phyloP scores from a whole-genome alignment of 1,140 invertebrate genomes.

The Listronotus bonariensis region DNA sequence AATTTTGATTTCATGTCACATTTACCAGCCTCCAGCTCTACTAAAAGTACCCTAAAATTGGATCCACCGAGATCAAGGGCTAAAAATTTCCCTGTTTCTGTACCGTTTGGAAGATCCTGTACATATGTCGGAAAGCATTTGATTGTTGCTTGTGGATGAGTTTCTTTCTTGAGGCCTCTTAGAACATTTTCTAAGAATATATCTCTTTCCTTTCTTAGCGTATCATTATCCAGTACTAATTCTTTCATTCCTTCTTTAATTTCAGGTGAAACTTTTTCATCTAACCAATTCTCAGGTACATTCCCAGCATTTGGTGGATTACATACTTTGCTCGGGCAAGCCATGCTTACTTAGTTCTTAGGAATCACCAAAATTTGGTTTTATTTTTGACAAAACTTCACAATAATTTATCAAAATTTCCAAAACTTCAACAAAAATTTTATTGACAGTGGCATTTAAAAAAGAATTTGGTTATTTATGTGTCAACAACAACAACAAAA shows the following conservation, averaged over 20 bases:
- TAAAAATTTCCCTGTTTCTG: slow-evolving; percentile 94
- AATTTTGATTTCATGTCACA: slow-evolving; percentile 94
- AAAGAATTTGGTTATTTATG: too few species aligned
- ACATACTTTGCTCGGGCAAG: too few species aligned
- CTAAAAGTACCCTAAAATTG: slow-evolving; percentile 96
- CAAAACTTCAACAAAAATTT: too few species aligned
- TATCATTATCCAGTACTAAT: slow-evolving; percentile 78
- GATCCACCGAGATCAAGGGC: slow-evolving; percentile 98
- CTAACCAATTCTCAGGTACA: background rate
- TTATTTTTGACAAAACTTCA: too few species aligned
- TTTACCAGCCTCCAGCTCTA: slow-evolving; percentile 79
- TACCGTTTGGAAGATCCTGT: slow-evolving; percentile 92
- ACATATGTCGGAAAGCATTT: slow-evolving; percentile 91
- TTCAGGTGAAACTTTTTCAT: slow-evolving; percentile 56
- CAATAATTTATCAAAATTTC: too few species aligned
- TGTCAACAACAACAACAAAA: too few species aligned
- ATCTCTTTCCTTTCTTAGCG: slow-evolving; percentile 76
- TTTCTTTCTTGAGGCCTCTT: slow-evolving; percentile 77
- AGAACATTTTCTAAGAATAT: slow-evolving; percentile 77
- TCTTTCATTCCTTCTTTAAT: slow-evolving; percentile 85
- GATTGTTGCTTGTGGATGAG: slow-evolving; percentile 76
- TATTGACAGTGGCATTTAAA: too few species aligned
- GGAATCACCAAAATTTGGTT: too few species aligned
- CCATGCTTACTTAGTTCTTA: too few species aligned
- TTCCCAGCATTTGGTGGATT: background rate